Evolutionary conservation across 2,113 vertebrate genomes (phyloP).

Genomic region (Cyanoramphus novaezelandiae): DNA sequence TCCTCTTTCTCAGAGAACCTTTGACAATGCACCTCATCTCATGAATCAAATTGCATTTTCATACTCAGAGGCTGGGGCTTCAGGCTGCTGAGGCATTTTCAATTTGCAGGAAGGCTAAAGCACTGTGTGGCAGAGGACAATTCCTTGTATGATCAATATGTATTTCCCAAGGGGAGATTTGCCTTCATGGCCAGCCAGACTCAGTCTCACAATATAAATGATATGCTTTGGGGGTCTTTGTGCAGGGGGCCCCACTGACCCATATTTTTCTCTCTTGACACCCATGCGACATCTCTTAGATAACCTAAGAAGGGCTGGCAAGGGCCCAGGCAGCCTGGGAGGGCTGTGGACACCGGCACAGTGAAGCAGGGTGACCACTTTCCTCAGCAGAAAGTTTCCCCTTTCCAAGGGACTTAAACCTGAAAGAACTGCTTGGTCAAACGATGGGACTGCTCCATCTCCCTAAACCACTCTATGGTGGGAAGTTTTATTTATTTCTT

Average conservation of each 20-base stretch:
- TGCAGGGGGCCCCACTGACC: not conserved
- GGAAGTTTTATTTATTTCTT: accelerated
- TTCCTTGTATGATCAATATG: not conserved
- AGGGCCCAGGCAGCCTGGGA: not conserved
- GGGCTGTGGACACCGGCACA: not conserved
- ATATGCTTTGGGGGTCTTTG: not conserved
- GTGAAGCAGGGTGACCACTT: not conserved
- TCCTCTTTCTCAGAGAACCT: not conserved
- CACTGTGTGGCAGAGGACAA: accelerated
- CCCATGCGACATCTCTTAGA: not conserved
- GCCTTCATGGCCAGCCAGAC: not conserved
- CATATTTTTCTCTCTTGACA: not conserved
- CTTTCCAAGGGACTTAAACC: not conserved
- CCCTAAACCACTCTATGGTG: not conserved
- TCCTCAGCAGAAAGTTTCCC: not conserved
- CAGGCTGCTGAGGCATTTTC: not conserved
- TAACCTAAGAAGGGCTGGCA: not conserved
- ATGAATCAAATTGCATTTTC: not conserved
- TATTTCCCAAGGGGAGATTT: not conserved
- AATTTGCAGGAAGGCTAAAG: not conserved
- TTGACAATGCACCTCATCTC: not conserved
- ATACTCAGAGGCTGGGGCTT: not conserved
- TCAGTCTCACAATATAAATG: not conserved
- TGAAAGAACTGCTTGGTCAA: not conserved
- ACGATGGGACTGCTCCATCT: not conserved